phyloP scores from a whole-genome alignment of 2,113 vertebrate genomes.

The Rhynchopsitta pachyrhyncha region DNA sequence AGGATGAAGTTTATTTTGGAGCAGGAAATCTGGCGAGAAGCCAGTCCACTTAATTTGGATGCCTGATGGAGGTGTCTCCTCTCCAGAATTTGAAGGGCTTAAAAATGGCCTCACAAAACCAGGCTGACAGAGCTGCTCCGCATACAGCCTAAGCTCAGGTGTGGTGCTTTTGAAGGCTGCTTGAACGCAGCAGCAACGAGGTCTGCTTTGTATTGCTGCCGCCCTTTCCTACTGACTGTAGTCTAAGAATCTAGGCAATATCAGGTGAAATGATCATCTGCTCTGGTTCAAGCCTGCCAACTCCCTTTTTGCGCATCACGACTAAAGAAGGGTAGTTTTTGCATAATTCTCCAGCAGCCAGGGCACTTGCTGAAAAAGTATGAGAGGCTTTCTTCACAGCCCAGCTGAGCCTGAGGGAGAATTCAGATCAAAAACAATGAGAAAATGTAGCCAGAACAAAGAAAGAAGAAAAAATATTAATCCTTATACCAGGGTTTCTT shows the following conservation, averaged over 20 bases:
- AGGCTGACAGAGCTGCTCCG: neutral
- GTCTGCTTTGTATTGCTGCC: neutral
- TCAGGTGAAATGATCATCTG: neutral
- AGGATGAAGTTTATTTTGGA: constrained; percentile 40
- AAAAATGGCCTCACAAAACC: neutral
- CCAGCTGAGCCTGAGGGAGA: constrained; percentile 59
- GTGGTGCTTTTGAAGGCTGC: neutral
- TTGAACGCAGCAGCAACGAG: accelerated
- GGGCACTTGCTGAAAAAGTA: constrained; percentile 28
- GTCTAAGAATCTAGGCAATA: accelerated
- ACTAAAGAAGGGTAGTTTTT: neutral
- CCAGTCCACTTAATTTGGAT: constrained; percentile 44
- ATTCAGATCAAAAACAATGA: constrained; percentile 65
- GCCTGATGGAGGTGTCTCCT: neutral
- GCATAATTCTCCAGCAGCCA: neutral
- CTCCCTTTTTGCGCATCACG: neutral
- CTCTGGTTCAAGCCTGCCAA: neutral
- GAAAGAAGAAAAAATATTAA: constrained; percentile 36
- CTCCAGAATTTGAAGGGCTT: neutral
- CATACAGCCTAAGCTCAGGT: neutral
- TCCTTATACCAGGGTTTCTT: constrained; percentile 67
- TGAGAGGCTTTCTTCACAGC: constrained; percentile 49
- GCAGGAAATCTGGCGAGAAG: neutral
- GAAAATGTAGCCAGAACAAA: constrained; percentile 65
- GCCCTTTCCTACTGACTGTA: neutral